phyloP scores from a whole-genome alignment of 2,113 vertebrate species.

The Ptilorrhoa leucosticta region DNA sequence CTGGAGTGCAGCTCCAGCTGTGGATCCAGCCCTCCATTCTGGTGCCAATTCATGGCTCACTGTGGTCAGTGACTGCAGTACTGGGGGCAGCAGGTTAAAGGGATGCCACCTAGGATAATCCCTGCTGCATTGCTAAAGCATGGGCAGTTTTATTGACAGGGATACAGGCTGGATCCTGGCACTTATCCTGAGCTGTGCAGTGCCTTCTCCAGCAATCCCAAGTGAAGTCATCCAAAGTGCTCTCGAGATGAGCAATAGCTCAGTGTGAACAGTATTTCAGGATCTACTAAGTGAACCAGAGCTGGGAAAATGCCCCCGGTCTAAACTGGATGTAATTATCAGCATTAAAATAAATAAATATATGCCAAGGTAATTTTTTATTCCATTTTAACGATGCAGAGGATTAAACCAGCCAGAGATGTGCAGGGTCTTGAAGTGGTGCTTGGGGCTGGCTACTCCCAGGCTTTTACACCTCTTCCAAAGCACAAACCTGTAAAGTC shows the following conservation, averaged over 20 bases:
- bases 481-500: background rate
- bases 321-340: background rate
- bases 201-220: background rate
- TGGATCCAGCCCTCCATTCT: background rate
- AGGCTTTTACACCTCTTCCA: background rate
- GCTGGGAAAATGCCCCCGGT: background rate
- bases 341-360: background rate
- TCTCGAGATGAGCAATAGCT: background rate
- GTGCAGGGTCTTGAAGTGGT: background rate
- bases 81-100: background rate
- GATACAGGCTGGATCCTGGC: background rate
- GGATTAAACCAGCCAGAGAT: background rate
- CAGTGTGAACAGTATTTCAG: background rate
- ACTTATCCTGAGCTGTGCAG: rapidly evolving
- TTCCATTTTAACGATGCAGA: background rate
- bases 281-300: background rate
- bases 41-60: background rate
- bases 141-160: background rate
- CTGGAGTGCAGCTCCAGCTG: background rate
- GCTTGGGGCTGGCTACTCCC: background rate
- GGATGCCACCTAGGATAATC: background rate
- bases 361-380: background rate
- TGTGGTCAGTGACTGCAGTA: background rate
- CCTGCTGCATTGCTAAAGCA: background rate
- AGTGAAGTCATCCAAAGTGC: rapidly evolving